phyloP scores from a whole-genome alignment of 2,797 vertebrate genomes.

The Gymnoscopelus microlampas region DNA sequence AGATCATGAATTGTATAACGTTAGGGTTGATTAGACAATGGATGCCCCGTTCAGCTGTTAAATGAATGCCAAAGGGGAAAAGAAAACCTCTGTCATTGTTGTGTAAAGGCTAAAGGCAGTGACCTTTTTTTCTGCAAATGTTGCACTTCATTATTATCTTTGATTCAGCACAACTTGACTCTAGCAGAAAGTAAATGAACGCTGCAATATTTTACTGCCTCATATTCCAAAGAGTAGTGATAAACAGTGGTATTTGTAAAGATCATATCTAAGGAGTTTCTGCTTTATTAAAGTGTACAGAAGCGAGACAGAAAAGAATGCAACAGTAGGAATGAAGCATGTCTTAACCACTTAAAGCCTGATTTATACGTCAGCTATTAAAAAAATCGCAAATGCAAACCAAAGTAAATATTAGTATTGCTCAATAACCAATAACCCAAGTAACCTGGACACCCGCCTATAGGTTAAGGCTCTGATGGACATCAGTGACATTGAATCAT shows the following conservation, averaged over 20 bases:
- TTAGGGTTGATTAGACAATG: neutral
- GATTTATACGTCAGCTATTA: too few species aligned
- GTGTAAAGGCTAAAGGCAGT: constrained; percentile 4
- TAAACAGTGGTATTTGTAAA: constrained; percentile 34
- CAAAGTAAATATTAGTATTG: too few species aligned
- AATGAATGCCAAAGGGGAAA: neutral
- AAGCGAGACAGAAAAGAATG: too few species aligned
- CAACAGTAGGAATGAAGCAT: too few species aligned
- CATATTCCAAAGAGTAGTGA: constrained; percentile 40
- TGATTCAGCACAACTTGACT: constrained; percentile 13
- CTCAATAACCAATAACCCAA: too few species aligned
- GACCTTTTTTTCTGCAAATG: neutral
- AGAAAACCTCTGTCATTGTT: neutral
- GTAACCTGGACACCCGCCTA: too few species aligned
- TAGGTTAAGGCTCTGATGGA: constrained; percentile 38
- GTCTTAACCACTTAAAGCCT: too few species aligned
- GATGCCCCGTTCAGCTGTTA: constrained; percentile 6
- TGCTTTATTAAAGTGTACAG: too few species aligned
- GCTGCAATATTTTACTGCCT: neutral
- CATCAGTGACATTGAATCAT: constrained; percentile 47
- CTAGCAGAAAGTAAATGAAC: constrained; percentile 14
- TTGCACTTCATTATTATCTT: neutral
- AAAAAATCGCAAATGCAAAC: too few species aligned
- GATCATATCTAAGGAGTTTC: too few species aligned
- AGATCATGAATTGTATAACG: neutral